phyloP scores from a whole-genome alignment of 2,888 invertebrate genomes.

The Pheosia gnoma region DNA sequence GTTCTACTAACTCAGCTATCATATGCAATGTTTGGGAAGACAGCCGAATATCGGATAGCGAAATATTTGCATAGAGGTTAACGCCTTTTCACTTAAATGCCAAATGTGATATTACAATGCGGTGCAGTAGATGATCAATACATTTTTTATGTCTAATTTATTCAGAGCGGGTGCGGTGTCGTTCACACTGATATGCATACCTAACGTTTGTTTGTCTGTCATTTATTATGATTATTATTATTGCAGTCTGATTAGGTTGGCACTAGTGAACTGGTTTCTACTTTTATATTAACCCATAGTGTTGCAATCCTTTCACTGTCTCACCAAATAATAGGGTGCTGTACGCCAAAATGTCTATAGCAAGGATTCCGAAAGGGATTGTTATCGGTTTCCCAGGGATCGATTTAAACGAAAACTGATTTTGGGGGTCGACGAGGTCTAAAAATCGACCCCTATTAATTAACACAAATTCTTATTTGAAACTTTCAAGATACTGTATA shows the following conservation, averaged over 20 bases:
- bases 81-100: slow-evolving; percentile 6
- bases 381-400: too few relatives aligned
- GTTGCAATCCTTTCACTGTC: background rate
- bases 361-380: too few relatives aligned
- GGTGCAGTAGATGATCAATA: slow-evolving; percentile 14
- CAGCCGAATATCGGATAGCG: background rate
- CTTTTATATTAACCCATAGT: background rate
- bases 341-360: background rate
- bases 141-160: slow-evolving; percentile 10
- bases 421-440: too few relatives aligned
- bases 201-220: background rate
- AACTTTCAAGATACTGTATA: too few relatives aligned
- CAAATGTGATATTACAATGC: slow-evolving; percentile 13
- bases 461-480: too few relatives aligned
- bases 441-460: too few relatives aligned
- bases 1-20: too few relatives aligned
- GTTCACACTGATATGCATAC: background rate
- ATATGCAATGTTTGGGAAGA: too few relatives aligned
- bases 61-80: slow-evolving; percentile 20
- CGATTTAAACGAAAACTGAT: too few relatives aligned
- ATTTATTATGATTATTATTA: background rate
- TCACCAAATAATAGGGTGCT: background rate
- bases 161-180: slow-evolving; percentile 4
- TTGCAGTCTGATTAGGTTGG: background rate
- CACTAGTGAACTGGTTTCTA: background rate